Percentiles rank a stretch among this genome's conserved stretches.
Conservation (phyloP, 2,888 invertebrate species). For the Leptinotarsa haldemani region DNA sequence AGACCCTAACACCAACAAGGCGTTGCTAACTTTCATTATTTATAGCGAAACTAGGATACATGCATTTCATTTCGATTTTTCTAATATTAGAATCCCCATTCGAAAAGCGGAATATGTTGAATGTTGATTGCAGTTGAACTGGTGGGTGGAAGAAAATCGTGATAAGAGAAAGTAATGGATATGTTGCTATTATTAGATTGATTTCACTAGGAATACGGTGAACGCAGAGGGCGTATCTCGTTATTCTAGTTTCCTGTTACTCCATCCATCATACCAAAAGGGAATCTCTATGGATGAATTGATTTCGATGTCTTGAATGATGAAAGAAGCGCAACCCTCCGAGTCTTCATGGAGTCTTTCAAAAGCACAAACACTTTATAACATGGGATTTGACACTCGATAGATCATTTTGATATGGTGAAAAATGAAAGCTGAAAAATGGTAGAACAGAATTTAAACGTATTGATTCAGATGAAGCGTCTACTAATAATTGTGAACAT, state of each 20-base stretch:
- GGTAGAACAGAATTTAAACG: background rate
- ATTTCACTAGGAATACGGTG: background rate
- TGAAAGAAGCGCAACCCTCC: background rate
- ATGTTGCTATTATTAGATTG: background rate
- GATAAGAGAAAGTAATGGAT: background rate
- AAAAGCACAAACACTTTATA: too few relatives aligned
- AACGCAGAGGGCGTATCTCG: background rate
- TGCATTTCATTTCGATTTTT: conserved; percentile 9
- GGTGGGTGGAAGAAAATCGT: conserved; percentile 8
- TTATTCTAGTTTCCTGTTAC: background rate
- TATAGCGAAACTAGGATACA: conserved; percentile 5
- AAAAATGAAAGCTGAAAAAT: too few relatives aligned
- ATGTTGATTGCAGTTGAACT: background rate
- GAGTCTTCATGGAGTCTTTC: background rate
- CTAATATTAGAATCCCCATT: conserved; percentile 6
- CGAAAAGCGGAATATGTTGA: background rate
- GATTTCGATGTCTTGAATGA: background rate
- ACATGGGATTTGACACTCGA: too few relatives aligned
- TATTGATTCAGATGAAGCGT: background rate
- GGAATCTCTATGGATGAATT: background rate
- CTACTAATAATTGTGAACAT: too few relatives aligned
- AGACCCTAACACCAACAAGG: background rate
- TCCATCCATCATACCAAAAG: background rate
- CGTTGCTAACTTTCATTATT: conserved; percentile 3
- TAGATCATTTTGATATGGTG: too few relatives aligned